A percentile compares a stretch with the other conserved stretches of the same genome.
Conservation (phyloP, 2,113 vertebrate genomes). For the Alethe castanea region DNA sequence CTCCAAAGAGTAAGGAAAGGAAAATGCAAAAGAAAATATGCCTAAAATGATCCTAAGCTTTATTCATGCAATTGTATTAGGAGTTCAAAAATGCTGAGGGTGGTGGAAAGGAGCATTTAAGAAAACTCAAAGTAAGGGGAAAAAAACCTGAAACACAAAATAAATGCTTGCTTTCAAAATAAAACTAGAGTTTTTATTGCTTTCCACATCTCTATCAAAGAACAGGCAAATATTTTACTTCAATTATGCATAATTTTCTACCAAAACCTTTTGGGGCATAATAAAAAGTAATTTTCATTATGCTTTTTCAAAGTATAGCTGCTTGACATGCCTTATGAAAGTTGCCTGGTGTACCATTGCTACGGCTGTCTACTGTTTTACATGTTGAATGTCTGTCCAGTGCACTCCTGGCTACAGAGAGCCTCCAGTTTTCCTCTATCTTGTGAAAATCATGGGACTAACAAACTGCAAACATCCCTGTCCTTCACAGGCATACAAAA, state of each 20-base stretch:
- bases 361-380: too few species aligned
- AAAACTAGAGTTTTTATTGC: neutral
- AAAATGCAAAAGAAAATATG: neutral
- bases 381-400: accelerated
- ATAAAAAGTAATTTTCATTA: neutral
- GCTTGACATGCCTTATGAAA: neutral
- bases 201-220: neutral
- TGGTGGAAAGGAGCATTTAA: neutral
- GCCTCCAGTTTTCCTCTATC: neutral
- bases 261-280: neutral
- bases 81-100: neutral
- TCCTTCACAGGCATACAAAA: neutral
- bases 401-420: neutral
- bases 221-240: neutral
- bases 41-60: neutral
- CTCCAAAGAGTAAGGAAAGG: neutral
- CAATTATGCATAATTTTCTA: neutral
- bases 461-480: neutral
- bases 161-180: neutral
- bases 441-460: neutral
- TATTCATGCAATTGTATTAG: neutral
- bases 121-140: neutral
- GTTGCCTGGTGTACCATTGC: neutral
- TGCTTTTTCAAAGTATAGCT: neutral
- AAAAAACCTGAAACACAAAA: neutral